A percentile compares a stretch with the other conserved stretches of the same genome.
phyloP scores from a whole-genome alignment of 2,888 invertebrate genomes.

The Girardia tigrina region DNA sequence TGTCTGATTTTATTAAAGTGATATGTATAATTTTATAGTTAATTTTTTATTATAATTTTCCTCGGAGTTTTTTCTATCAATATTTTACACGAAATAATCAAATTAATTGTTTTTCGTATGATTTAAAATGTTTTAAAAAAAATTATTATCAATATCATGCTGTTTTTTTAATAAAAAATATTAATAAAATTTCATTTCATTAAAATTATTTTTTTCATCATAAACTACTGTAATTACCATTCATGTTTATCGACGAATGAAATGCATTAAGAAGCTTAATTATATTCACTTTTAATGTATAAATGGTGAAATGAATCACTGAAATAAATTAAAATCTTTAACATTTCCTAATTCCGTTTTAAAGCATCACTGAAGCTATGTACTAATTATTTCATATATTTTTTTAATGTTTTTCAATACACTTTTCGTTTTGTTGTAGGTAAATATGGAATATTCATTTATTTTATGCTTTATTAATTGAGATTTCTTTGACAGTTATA shows the following conservation, averaged over 20 bases:
- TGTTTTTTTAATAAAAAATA: too few relatives aligned
- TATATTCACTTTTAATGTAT: slow-evolving; percentile 17
- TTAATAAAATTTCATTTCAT: neutral
- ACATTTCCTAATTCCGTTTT: slow-evolving; percentile 23
- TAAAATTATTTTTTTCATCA: neutral
- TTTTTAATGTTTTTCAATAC: slow-evolving; percentile 11
- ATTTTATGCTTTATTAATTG: too few relatives aligned
- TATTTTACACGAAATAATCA: too few relatives aligned
- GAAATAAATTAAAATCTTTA: slow-evolving; percentile 23
- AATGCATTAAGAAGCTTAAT: slow-evolving; percentile 19
- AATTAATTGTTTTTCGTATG: too few relatives aligned
- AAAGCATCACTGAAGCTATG: slow-evolving; percentile 20
- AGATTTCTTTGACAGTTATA: too few relatives aligned
- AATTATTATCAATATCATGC: too few relatives aligned
- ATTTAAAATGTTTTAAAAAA: too few relatives aligned
- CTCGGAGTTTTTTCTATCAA: too few relatives aligned
- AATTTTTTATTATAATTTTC: too few relatives aligned
- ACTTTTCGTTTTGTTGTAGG: slow-evolving; percentile 12
- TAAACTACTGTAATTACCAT: slow-evolving; percentile 9
- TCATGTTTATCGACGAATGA: slow-evolving; percentile 16
- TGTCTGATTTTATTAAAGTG: too few relatives aligned
- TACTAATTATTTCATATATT: slow-evolving; percentile 12
- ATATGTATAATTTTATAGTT: too few relatives aligned
- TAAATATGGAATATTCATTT: neutral
- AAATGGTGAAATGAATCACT: slow-evolving; percentile 20